phyloP scores from a whole-genome alignment of 1,140 invertebrate species.

The Zophobas morio region DNA sequence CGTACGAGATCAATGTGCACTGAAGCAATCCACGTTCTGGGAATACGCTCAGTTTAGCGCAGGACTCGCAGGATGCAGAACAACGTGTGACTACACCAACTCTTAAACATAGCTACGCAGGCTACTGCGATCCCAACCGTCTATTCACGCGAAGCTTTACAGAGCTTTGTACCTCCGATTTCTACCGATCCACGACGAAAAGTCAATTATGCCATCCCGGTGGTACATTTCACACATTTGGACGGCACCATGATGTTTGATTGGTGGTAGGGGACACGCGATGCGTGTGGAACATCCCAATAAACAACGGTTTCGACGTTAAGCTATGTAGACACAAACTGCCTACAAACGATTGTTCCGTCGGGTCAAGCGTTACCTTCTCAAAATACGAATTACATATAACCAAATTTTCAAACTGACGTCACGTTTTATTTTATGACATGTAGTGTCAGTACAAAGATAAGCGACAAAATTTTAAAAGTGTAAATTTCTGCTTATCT shows the following conservation, averaged over 20 bases:
- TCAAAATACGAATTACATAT: no score
- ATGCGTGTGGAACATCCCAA: no score
- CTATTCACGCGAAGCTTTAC: conserved; percentile 37
- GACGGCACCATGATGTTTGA: background rate
- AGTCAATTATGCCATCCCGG: conserved; percentile 44
- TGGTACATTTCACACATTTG: conserved; percentile 29
- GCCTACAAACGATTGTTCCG: no score
- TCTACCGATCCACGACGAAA: conserved; percentile 43
- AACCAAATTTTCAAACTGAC: no score
- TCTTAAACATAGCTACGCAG: conserved; percentile 42
- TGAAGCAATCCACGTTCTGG: conserved; percentile 1
- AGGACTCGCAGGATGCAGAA: conserved; percentile 39
- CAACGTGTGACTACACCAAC: conserved; percentile 36
- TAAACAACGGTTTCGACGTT: no score
- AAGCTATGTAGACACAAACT: no score
- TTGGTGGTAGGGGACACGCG: background rate
- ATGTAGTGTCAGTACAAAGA: no score
- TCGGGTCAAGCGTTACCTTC: no score
- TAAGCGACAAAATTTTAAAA: no score
- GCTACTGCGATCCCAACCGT: conserved; percentile 43
- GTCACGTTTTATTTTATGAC: no score
- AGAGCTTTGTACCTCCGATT: conserved; percentile 46
- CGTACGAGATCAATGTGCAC: conserved; percentile 20
- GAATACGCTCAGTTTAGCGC: conserved; percentile 21
- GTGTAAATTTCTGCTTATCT: no score